Evolutionary conservation across 2,888 invertebrate genomes (phyloP).

Genomic region (Drosophila niveifrons): DNA sequence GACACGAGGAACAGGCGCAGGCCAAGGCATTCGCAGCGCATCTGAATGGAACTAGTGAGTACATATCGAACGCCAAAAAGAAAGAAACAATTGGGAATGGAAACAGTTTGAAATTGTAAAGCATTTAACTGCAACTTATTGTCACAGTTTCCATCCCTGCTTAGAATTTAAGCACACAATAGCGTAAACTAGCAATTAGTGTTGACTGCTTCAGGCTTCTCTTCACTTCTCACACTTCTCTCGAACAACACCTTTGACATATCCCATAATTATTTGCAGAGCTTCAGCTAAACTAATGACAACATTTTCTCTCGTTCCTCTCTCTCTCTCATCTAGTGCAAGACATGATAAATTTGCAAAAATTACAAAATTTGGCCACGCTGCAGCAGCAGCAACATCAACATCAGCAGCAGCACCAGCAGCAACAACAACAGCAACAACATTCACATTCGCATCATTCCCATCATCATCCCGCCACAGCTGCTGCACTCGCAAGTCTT

Average conservation of each 20-base stretch:
- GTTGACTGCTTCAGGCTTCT: constrained; percentile 49
- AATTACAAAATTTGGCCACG: constrained; percentile 92
- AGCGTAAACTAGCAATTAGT: constrained; percentile 65
- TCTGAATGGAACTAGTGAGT: constrained; percentile 89
- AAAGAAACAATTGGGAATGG: constrained; percentile 24
- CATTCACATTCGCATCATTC: constrained; percentile 86
- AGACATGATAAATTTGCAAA: constrained; percentile 87
- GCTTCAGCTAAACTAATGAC: constrained; percentile 70
- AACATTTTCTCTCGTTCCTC: constrained; percentile 61
- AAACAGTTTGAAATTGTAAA: constrained; percentile 21
- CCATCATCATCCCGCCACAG: constrained; percentile 73
- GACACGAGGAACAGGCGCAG: constrained; percentile 77
- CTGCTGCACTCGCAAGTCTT: constrained; percentile 88
- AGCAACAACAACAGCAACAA: constrained; percentile 85
- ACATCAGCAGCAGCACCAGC: constrained; percentile 72
- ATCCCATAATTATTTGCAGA: constrained; percentile 57
- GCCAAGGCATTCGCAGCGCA: constrained; percentile 87
- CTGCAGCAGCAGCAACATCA: constrained; percentile 88
- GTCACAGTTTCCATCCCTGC: constrained; percentile 55
- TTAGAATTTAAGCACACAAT: constrained; percentile 30
- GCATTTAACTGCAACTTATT: no score
- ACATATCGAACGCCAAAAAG: constrained; percentile 84
- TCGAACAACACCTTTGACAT: constrained; percentile 23
- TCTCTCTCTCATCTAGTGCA: constrained; percentile 81
- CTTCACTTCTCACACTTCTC: constrained; percentile 1